phyloP scores from a whole-genome alignment of 2,113 vertebrate genomes.

The Oryzias javanicus region DNA sequence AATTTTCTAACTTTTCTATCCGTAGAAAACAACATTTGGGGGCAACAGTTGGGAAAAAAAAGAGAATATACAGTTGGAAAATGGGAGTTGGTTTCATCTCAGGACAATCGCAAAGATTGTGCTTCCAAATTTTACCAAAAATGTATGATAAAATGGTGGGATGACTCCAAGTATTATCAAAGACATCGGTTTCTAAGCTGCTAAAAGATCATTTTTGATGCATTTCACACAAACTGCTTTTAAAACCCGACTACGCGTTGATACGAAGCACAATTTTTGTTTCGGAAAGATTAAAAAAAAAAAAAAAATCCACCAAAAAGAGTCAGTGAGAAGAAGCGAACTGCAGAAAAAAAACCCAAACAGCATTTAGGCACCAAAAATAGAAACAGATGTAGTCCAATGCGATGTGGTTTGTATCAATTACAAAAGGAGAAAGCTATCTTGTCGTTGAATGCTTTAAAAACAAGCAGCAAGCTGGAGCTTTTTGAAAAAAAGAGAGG shows the following conservation, averaged over 20 bases:
- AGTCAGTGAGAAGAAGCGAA: slow-evolving; percentile 13
- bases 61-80: slow-evolving; percentile 87
- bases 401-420: slow-evolving; percentile 37
- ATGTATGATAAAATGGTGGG: slow-evolving; percentile 26
- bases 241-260: slow-evolving; percentile 51
- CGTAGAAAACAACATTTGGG: slow-evolving; percentile 80
- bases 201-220: slow-evolving; percentile 74
- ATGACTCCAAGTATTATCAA: slow-evolving; percentile 43
- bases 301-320: slow-evolving; percentile 67
- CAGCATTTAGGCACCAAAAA: slow-evolving; percentile 89
- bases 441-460: slow-evolving; percentile 39
- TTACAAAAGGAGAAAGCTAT: slow-evolving; percentile 52
- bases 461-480: slow-evolving; percentile 37
- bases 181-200: slow-evolving; percentile 24
- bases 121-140: slow-evolving; percentile 46
- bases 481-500: slow-evolving; percentile 30
- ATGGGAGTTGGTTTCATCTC: slow-evolving; percentile 79
- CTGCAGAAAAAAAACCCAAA: slow-evolving; percentile 53
- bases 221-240: slow-evolving; percentile 85
- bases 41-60: slow-evolving; percentile 75
- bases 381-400: slow-evolving; percentile 43
- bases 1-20: slow-evolving; percentile 74
- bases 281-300: slow-evolving; percentile 55
- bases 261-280: slow-evolving; percentile 52
- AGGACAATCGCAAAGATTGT: slow-evolving; percentile 82